phyloP scores from a whole-genome alignment of 2,113 vertebrate genomes.

The Cottus gobio region DNA sequence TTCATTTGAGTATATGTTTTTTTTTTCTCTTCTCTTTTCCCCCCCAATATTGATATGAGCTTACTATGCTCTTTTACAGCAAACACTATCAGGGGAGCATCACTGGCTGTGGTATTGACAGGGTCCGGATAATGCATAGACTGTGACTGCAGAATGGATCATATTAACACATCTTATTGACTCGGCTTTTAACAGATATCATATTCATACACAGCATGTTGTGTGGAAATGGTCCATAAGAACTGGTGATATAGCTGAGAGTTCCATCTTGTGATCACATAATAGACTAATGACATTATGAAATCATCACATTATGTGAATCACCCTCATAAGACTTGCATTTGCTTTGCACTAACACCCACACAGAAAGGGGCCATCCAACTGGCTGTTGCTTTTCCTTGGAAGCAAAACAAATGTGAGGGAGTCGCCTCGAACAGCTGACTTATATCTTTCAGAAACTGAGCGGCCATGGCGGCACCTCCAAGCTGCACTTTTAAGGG shows the following conservation, averaged over 20 bases:
- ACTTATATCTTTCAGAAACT: background rate
- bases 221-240: conserved; percentile 69
- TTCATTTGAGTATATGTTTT: conserved; percentile 48
- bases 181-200: conserved; percentile 77
- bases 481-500: background rate
- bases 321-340: conserved; percentile 79
- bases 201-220: conserved; percentile 64
- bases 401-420: conserved; percentile 38
- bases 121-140: conserved; percentile 66
- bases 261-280: conserved; percentile 77
- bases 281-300: conserved; percentile 76
- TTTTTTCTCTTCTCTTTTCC: conserved; percentile 4
- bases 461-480: background rate
- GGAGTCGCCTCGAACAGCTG: conserved; percentile 9
- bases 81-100: conserved; percentile 74
- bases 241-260: conserved; percentile 65
- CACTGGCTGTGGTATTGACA: conserved; percentile 56
- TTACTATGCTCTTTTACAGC: conserved; percentile 59
- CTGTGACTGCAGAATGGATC: conserved; percentile 77
- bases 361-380: conserved; percentile 19
- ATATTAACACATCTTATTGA: conserved; percentile 77
- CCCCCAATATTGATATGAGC: conserved; percentile 61
- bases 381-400: conserved; percentile 7
- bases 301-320: conserved; percentile 76
- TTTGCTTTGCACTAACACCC: conserved; percentile 74